phyloP scores from a whole-genome alignment of 2,888 invertebrate genomes.

The Torymus auratus region DNA sequence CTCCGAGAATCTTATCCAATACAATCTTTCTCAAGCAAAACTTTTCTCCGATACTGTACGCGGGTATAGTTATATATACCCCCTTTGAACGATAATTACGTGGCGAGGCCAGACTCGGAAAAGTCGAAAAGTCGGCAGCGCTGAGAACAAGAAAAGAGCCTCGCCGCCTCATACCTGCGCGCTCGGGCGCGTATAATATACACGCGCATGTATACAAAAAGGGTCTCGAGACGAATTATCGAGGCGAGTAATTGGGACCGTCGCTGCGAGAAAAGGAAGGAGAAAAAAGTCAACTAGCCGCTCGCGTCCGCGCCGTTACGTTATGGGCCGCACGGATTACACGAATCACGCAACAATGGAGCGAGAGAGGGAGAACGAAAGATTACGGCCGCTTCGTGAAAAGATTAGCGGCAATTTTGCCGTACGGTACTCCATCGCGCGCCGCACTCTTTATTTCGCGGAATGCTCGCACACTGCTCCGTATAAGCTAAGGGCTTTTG shows the following conservation, averaged over 20 bases:
- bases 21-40: no score
- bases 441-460: constrained; percentile 39
- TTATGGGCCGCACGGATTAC: constrained; percentile 26
- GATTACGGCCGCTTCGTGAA: constrained; percentile 19
- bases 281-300: constrained; percentile 12
- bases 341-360: constrained; percentile 47
- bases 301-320: constrained; percentile 13
- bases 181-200: no score
- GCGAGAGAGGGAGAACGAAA: constrained; percentile 17
- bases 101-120: not conserved
- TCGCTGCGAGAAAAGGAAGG: not conserved
- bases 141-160: not conserved
- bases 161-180: not conserved
- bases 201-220: no score
- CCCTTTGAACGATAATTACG: constrained; percentile 23
- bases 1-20: no score
- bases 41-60: no score
- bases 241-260: constrained; percentile 34
- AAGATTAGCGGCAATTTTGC: constrained; percentile 54
- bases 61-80: not conserved
- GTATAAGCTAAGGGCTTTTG: no score
- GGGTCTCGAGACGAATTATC: constrained; percentile 2
- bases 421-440: constrained; percentile 43
- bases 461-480: not conserved
- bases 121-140: constrained; percentile 22